phyloP scores from a whole-genome alignment of 2,797 vertebrate genomes.

The Alectoris magna region DNA sequence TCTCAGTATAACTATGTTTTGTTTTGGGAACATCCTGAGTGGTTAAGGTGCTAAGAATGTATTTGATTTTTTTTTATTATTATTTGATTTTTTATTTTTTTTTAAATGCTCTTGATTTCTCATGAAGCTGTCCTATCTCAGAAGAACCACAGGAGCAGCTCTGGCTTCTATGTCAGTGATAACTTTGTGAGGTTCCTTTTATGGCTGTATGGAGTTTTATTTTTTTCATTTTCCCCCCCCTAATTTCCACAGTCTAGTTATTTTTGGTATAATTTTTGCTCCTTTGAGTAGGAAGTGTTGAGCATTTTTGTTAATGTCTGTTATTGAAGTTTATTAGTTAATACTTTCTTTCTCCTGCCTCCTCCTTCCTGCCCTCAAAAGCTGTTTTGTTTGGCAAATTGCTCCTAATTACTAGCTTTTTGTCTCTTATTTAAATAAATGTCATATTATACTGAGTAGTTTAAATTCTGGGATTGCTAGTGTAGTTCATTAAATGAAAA shows the following conservation, averaged over 20 bases:
- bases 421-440: background rate
- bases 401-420: background rate
- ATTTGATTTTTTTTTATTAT: background rate
- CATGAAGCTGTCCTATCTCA: background rate
- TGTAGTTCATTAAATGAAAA: background rate
- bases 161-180: background rate
- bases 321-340: background rate
- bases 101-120: background rate
- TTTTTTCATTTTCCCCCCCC: background rate
- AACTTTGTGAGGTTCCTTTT: background rate
- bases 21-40: background rate
- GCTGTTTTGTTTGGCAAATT: background rate
- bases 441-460: background rate
- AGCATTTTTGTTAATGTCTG: background rate
- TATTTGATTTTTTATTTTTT: background rate
- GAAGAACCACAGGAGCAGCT: background rate
- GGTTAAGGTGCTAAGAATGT: background rate
- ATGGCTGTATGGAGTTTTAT: background rate
- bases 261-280: background rate
- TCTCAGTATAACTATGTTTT: background rate
- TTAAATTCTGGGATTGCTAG: background rate
- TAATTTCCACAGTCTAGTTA: background rate
- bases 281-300: background rate
- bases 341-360: background rate
- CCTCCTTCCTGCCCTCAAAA: background rate